Conservation (phyloP, 2,797 vertebrate genomes). For the Falco novaeseelandiae region DNA sequence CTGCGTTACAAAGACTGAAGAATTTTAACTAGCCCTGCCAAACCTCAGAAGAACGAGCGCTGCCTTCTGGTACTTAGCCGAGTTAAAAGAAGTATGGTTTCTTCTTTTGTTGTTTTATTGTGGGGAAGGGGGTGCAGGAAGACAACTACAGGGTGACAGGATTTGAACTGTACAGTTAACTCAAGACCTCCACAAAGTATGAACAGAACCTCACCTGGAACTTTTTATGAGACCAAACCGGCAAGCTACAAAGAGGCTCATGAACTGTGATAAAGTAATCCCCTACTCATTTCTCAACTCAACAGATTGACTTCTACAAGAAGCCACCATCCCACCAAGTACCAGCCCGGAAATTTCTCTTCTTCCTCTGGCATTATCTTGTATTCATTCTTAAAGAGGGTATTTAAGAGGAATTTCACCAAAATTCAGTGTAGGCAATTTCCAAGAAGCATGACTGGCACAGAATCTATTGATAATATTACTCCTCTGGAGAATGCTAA, state of each 20-base stretch:
- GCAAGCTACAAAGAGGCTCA: not conserved
- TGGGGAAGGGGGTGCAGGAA: not conserved
- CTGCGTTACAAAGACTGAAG: not conserved
- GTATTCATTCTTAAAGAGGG: not conserved
- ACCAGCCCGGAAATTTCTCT: not conserved
- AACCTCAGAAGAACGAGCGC: not conserved
- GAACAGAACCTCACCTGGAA: not conserved
- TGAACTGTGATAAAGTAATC: too few relatives aligned
- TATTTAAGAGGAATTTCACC: not conserved
- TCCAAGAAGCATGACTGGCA: not conserved
- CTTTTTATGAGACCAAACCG: not conserved
- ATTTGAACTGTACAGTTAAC: not conserved
- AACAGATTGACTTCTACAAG: not conserved
- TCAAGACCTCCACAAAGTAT: not conserved
- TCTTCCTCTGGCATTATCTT: not conserved
- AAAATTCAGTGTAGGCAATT: not conserved
- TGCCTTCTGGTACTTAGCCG: not conserved
- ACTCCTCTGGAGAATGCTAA: not conserved
- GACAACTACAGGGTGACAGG: not conserved
- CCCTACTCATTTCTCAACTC: not conserved
- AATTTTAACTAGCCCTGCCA: not conserved
- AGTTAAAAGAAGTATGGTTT: not conserved
- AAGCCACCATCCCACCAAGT: not conserved
- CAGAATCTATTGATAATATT: not conserved
- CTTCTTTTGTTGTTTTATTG: not conserved